A percentile compares a stretch with the other conserved stretches of the same genome.
These are phyloP conservation scores for Microcebus lehilahytsara DNA, from an alignment of 2,113 vertebrate genomes.

Conservation along the genomic window DNA sequence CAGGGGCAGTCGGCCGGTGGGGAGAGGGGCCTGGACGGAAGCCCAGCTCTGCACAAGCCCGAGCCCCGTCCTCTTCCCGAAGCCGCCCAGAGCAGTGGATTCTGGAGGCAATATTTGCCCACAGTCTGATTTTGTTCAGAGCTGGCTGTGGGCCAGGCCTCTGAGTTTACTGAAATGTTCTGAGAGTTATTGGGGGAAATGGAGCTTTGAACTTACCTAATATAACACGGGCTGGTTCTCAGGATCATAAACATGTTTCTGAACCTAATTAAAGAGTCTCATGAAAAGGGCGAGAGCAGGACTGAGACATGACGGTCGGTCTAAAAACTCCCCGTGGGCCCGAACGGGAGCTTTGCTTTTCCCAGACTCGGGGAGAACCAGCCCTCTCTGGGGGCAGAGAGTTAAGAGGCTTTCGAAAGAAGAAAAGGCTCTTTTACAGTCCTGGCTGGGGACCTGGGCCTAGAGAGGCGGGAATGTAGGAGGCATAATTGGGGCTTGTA, in stretches of 20 bases:
- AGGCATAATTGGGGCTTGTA: slow-evolving; percentile 74
- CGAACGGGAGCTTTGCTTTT: slow-evolving; percentile 65
- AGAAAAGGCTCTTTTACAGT: slow-evolving; percentile 74
- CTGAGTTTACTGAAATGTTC: slow-evolving; percentile 65
- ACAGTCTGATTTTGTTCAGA: slow-evolving; percentile 35
- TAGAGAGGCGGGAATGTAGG: slow-evolving; percentile 43
- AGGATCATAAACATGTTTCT: slow-evolving; percentile 75
- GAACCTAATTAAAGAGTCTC: slow-evolving; percentile 76
- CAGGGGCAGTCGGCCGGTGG: neutral
- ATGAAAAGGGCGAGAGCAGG: slow-evolving; percentile 51
- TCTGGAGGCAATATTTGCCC: slow-evolving; percentile 30
- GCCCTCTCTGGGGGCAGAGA: slow-evolving; percentile 49
- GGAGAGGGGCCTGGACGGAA: neutral
- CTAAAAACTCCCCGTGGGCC: slow-evolving; percentile 61
- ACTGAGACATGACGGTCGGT: slow-evolving; percentile 61
- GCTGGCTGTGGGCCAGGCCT: slow-evolving; percentile 62
- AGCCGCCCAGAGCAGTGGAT: neutral
- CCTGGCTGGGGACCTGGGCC: slow-evolving; percentile 59
- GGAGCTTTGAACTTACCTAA: slow-evolving; percentile 76
- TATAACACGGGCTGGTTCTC: slow-evolving; percentile 76
- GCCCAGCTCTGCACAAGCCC: neutral
- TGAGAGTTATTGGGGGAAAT: slow-evolving; percentile 63
- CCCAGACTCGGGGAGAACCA: slow-evolving; percentile 56
- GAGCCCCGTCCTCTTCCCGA: neutral
- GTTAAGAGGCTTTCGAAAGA: slow-evolving; percentile 68